A percentile compares a stretch with the other conserved stretches of the same genome.
phyloP scores from a whole-genome alignment of 2,888 invertebrate genomes.

The Mythimna albipuncta region DNA sequence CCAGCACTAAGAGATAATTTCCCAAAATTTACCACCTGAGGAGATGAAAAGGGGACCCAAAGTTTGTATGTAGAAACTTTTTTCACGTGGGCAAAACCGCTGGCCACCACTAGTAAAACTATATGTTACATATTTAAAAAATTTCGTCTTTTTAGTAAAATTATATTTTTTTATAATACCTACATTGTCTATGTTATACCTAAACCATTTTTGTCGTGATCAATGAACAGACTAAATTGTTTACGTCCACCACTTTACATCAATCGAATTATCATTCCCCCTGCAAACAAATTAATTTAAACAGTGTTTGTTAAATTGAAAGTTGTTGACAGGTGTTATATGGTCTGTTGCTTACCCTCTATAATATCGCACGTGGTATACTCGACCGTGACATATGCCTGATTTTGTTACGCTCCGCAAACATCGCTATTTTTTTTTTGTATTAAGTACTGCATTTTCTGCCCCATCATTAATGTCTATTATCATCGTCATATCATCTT shows the following conservation, averaged over 20 bases:
- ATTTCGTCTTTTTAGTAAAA: background rate
- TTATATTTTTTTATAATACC: too few species aligned
- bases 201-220: too few species aligned
- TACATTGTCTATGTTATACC: too few species aligned
- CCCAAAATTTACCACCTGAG: too few species aligned
- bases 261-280: constrained; percentile 13
- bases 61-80: too few species aligned
- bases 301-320: constrained; percentile 24
- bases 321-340: constrained; percentile 49
- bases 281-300: constrained; percentile 18
- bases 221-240: background rate
- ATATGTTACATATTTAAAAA: too few species aligned
- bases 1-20: too few species aligned
- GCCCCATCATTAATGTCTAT: background rate
- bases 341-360: constrained; percentile 64
- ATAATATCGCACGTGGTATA: constrained; percentile 71
- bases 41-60: too few species aligned
- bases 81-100: too few species aligned
- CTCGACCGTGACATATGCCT: constrained; percentile 65
- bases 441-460: background rate
- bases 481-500: too few species aligned
- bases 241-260: too few species aligned
- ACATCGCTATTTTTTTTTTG: background rate
- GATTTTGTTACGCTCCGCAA: constrained; percentile 39
- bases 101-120: too few species aligned